A percentile compares a stretch with the other conserved stretches of the same genome.
Evolutionary conservation across 1,140 invertebrate species (phyloP).

Genomic region (Ceratitis capitata): DNA sequence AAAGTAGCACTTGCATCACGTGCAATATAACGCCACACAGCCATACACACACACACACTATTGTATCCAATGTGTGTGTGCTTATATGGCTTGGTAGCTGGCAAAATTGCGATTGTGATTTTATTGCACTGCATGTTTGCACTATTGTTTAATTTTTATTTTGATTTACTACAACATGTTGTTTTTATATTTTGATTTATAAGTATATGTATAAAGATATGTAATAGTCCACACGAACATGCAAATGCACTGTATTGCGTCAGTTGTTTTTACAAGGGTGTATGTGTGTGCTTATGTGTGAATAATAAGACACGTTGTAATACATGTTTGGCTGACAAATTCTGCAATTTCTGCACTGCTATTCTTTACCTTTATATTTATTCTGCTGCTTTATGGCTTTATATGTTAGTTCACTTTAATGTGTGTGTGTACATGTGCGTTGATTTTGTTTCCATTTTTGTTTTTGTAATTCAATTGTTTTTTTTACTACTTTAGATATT

Average conservation of each 20-base stretch:
- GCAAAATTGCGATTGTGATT: background rate
- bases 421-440: background rate
- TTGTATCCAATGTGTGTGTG: background rate
- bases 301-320: background rate
- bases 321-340: background rate
- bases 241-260: background rate
- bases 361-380: background rate
- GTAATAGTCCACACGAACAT: background rate
- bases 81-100: background rate
- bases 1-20: background rate
- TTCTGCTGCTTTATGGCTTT: background rate
- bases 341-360: background rate
- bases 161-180: background rate
- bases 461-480: background rate
- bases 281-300: background rate
- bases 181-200: background rate
- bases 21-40: no score
- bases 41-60: background rate
- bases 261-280: no score
- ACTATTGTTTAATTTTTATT: conserved; percentile 21
- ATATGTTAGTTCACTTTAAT: background rate
- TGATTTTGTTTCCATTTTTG: background rate
- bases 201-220: no score
- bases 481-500: conserved; percentile 25
- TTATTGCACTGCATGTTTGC: background rate